Evolutionary conservation across 2,888 invertebrate genomes (phyloP).

Genomic region (Cantharis rufa): DNA sequence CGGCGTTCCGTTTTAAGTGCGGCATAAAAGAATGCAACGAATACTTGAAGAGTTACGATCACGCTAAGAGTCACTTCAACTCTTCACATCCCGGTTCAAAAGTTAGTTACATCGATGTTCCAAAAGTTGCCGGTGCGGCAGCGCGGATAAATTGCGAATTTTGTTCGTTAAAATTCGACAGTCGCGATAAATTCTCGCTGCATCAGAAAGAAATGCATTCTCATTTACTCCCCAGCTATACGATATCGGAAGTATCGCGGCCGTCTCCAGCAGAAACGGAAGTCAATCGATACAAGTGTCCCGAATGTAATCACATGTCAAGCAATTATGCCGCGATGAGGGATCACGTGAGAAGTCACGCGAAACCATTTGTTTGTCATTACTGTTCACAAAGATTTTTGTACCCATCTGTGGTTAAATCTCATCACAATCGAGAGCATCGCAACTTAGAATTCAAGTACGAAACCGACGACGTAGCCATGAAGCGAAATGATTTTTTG

Average conservation of each 20-base stretch:
- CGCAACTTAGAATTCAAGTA: conserved; percentile 43
- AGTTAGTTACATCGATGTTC: conserved; percentile 45
- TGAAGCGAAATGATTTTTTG: conserved; percentile 10
- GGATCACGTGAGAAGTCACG: conserved; percentile 54
- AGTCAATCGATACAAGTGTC: conserved; percentile 50
- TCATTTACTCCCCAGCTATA: conserved; percentile 41
- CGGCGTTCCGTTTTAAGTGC: conserved; percentile 44
- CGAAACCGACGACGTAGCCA: conserved; percentile 27
- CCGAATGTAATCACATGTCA: conserved; percentile 50
- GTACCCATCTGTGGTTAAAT: conserved; percentile 41
- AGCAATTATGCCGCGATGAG: conserved; percentile 46
- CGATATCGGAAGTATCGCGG: neutral
- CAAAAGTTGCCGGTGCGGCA: conserved; percentile 41
- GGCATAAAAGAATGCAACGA: conserved; percentile 35
- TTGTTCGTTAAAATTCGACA: conserved; percentile 40
- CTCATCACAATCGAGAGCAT: conserved; percentile 48
- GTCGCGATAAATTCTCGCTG: conserved; percentile 44
- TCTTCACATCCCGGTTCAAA: conserved; percentile 41
- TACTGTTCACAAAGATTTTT: conserved; percentile 51
- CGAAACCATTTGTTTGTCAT: conserved; percentile 54
- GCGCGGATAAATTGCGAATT: conserved; percentile 9
- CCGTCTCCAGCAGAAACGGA: neutral
- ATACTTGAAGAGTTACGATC: conserved; percentile 37
- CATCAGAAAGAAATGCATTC: conserved; percentile 54
- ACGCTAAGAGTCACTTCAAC: conserved; percentile 41